Conservation (phyloP, 2,113 vertebrate genomes). For the Podiceps cristatus region DNA sequence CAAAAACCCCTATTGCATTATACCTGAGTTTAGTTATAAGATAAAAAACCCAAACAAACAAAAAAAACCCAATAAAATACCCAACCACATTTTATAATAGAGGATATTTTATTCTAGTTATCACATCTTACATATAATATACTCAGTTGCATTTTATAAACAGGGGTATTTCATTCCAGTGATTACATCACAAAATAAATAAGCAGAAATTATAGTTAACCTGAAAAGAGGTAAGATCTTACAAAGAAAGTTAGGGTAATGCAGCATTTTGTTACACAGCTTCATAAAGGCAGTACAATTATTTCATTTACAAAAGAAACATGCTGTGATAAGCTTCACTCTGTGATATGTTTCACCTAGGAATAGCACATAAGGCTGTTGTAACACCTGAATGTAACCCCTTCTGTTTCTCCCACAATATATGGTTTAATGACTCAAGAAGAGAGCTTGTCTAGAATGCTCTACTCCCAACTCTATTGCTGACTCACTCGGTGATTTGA, state of each 20-base stretch:
- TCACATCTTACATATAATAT: not conserved
- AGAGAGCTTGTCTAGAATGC: not conserved
- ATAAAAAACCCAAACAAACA: too few relatives aligned
- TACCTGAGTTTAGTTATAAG: not conserved
- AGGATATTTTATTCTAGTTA: not conserved
- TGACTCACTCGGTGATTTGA: not conserved
- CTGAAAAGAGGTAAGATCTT: not conserved
- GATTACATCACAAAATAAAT: not conserved
- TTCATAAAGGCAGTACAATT: not conserved
- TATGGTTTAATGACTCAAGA: not conserved
- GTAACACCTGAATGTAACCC: not conserved
- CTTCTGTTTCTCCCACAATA: not conserved
- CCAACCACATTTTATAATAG: not conserved
- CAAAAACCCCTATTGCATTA: not conserved
- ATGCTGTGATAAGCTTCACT: not conserved
- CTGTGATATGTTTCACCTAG: not conserved
- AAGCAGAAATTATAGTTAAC: not conserved
- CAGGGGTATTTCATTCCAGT: not conserved
- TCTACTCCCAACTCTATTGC: not conserved
- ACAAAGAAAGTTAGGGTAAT: not conserved
- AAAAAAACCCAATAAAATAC: not conserved
- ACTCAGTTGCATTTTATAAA: not conserved
- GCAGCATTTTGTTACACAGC: not conserved
- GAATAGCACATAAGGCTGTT: not conserved
- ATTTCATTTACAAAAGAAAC: not conserved